Evolutionary conservation across 2,113 vertebrate genomes (phyloP), one percentile per base, ranked within the genome.

Genomic region (Lepus europaeus): DNA sequence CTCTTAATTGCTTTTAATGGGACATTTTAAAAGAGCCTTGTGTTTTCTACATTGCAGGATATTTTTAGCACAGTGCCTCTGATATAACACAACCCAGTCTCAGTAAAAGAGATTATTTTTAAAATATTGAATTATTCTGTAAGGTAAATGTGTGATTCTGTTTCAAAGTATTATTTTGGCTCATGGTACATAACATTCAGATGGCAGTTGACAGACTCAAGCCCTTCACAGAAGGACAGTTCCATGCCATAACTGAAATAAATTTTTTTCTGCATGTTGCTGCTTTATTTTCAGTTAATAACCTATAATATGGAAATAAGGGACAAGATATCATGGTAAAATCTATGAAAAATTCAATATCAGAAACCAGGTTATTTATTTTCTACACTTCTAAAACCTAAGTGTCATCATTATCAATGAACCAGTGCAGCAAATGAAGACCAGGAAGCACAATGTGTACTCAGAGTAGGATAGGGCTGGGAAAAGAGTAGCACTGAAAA

Each of bases 1-100:
- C n/a, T 97, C 68, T 92, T 97, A 97, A 97, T 97, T 98, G 97
- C 95, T 97, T 97, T 96, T 91, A 89, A 96, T 96, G 39, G 96
- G 36, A 59, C 89, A 89, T 96, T 98, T 97, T 96, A 95, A 92
- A 97, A 86, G 45, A 53, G 88, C 22, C 49, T 74, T 68, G 25
- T 94, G 73, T 81, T 98, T 97, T 96, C 87, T 91, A 96, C 77
- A 86, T 49, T 85, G 87, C 66, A 89, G 53, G 61, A 95, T 94
- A 92, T 96, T 94, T 93, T 90, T 69, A 96, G 49, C n/a, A 68
- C 81, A 82, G 22, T 56, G 4, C 56, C 45, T 77, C 93, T 84
- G 74, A 93, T 96, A 97, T 98, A 96, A 98, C 74, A 90, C 76
- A 82, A 68, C 31, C 97, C 59, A 95, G 49, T n/a, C 91, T 94